Percentiles rank a stretch among this genome's conserved stretches.
phyloP scores from a whole-genome alignment of 2,888 invertebrate genomes.

The Myopa tessellatipennis region DNA sequence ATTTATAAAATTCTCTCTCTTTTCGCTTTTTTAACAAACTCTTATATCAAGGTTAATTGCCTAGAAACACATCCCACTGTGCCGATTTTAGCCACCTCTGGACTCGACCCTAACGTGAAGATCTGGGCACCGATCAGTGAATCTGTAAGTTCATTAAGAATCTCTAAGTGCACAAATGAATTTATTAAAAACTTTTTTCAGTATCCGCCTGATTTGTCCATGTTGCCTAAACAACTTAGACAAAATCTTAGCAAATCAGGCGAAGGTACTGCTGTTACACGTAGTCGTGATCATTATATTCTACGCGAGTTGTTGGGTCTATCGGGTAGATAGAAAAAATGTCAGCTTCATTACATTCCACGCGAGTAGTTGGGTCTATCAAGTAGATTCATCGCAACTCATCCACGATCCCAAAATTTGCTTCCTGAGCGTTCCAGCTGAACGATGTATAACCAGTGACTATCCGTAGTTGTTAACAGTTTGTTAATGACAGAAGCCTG shows the following conservation, averaged over 20 bases:
- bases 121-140: constrained; percentile 82
- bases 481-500: no score
- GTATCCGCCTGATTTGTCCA: constrained; percentile 56
- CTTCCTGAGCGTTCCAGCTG: constrained; percentile 33
- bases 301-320: constrained; percentile 59
- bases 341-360: constrained; percentile 57
- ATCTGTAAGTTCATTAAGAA: constrained; percentile 50
- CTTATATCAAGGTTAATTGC: constrained; percentile 73
- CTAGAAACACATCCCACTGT: constrained; percentile 89
- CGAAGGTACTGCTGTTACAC: constrained; percentile 53
- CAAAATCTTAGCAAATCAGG: constrained; percentile 57
- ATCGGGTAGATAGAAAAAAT: constrained; percentile 38
- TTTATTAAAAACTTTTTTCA: constrained; percentile 35
- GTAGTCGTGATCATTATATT: constrained; percentile 60
- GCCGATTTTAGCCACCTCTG: constrained; percentile 87
- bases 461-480: not conserved
- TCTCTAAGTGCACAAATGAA: not conserved
- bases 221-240: constrained; percentile 58
- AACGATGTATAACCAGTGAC: constrained; percentile 58
- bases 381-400: constrained; percentile 38
- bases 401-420: constrained; percentile 18
- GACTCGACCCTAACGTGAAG: constrained; percentile 91
- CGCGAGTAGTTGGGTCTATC: constrained; percentile 57
- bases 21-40: constrained; percentile 4
- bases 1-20: not conserved